These are phyloP conservation scores for Carlito syrichta DNA, from an alignment of 2,113 vertebrate genomes.

Conservation along the genomic window DNA sequence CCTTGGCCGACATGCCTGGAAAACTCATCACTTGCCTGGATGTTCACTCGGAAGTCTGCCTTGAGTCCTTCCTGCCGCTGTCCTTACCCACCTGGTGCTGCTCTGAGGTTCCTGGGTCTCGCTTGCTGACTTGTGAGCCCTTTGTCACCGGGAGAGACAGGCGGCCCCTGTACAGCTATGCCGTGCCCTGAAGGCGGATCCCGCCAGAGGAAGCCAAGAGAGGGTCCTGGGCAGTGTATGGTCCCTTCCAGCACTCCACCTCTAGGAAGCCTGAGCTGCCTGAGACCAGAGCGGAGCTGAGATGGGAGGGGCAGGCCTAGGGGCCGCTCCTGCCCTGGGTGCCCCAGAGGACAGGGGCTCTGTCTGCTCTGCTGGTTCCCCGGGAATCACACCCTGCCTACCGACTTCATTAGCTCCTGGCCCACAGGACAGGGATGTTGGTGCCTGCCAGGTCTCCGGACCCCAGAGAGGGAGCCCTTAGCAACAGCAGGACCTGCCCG, in stretches of 20 bases:
- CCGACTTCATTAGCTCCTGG: conserved; percentile 14
- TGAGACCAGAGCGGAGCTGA: not conserved
- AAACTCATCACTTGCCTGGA: conserved; percentile 84
- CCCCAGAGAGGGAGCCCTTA: not conserved
- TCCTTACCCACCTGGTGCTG: no score
- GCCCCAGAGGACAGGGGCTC: not conserved
- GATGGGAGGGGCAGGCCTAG: not conserved
- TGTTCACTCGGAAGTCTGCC: not conserved
- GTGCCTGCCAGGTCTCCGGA: not conserved
- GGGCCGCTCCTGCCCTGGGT: not conserved
- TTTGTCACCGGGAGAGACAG: not conserved
- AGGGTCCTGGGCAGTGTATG: not conserved
- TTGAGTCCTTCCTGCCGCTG: not conserved
- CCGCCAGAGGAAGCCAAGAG: not conserved
- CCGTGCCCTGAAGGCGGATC: not conserved
- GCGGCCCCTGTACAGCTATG: not conserved
- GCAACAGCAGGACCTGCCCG: not conserved
- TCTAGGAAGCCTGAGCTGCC: not conserved
- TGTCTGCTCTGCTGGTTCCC: not conserved
- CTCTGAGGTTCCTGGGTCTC: not conserved
- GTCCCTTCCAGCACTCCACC: not conserved
- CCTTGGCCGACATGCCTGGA: conserved; percentile 82
- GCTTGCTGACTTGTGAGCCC: not conserved
- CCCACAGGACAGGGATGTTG: not conserved
- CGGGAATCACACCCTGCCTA: not conserved